Evolutionary conservation across 2,113 vertebrate species (phyloP).

Genomic region (Lampris megalopsis): DNA sequence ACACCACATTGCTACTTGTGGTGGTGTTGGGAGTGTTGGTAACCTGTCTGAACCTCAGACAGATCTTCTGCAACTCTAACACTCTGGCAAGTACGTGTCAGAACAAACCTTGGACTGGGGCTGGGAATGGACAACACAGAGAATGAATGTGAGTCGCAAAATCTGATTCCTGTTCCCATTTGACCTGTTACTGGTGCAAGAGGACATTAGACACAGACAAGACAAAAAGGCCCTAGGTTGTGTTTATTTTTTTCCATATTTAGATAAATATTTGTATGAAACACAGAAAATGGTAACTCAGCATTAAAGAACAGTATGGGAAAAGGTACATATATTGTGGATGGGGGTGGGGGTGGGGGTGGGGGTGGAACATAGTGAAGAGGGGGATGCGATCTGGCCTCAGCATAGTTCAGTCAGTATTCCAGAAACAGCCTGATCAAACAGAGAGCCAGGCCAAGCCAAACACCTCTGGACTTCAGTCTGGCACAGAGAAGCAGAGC

Average conservation of each 20-base stretch:
- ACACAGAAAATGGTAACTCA: no score
- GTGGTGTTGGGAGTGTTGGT: slow-evolving; percentile 39
- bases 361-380: slow-evolving; percentile 9
- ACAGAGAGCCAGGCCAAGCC: slow-evolving; percentile 74
- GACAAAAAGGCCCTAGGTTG: no score
- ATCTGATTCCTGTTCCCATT: background rate
- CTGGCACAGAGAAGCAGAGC: slow-evolving; percentile 60
- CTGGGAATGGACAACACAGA: slow-evolving; percentile 31
- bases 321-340: background rate
- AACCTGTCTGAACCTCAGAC: slow-evolving; percentile 41
- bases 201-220: background rate
- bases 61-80: slow-evolving; percentile 27
- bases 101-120: slow-evolving; percentile 31
- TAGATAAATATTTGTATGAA: no score
- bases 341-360: background rate
- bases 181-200: background rate
- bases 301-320: no score
- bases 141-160: slow-evolving; percentile 14
- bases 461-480: slow-evolving; percentile 79
- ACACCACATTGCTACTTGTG: slow-evolving; percentile 39
- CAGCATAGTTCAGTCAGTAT: slow-evolving; percentile 67
- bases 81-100: slow-evolving; percentile 28
- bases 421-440: slow-evolving; percentile 79
- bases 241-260: no score
- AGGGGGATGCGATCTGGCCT: slow-evolving; percentile 52